Base-by-base conservation (phyloP, 2,113 vertebrate genomes). In the Psilopogon haemacephalus region DNA sequence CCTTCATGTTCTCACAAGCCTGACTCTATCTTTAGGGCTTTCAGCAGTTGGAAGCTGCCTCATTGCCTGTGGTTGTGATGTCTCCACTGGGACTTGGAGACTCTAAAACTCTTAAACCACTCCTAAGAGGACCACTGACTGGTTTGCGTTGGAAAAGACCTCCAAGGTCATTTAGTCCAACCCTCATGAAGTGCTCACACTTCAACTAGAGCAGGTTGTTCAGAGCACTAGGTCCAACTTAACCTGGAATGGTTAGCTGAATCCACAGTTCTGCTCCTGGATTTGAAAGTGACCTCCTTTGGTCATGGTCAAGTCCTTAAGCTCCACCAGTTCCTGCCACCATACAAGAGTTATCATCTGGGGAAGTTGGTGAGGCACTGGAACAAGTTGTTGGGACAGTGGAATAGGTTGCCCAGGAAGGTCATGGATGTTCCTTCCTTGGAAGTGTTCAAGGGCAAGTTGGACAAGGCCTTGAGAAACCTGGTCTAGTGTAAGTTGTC, bases 321-420 rank as follows among this genome's bases (percentile, higher is more conserved):
- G 1, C 3, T 33, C 28, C 30, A 11, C 35, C 0, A 1, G 12
- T 35, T 78, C 14, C 33, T n/a, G 24, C 20, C 21, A 9, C 77
- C n/a, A 1, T 0, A 0, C 30, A 9, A 48, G 26, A 12, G 9
- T 21, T 48, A 33, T 65, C 33, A 16, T 3, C 27, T 12, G 58
- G 38, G 48, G 63, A 59, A 6, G 8, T 14, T 21, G 56, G 26
- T 55, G 30, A 23, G 17, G 8, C 46, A 46, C 46, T 46, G 46
- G 46, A 20, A 21, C 46, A 46, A 11, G 46, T 46, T 50, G 23
- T 23, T 50, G 48, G 24, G 48, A 50, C 48, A 50, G 23, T 26
- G 48, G 48, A 50, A 26, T 24, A 50, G 23, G 48, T 50, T 50
- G 48, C 24, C 48, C 23, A 12, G 48, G 46, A 23, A 24, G 48